Evolutionary conservation across 2,113 vertebrate species (phyloP).

Genomic region (Cygnus atratus): DNA sequence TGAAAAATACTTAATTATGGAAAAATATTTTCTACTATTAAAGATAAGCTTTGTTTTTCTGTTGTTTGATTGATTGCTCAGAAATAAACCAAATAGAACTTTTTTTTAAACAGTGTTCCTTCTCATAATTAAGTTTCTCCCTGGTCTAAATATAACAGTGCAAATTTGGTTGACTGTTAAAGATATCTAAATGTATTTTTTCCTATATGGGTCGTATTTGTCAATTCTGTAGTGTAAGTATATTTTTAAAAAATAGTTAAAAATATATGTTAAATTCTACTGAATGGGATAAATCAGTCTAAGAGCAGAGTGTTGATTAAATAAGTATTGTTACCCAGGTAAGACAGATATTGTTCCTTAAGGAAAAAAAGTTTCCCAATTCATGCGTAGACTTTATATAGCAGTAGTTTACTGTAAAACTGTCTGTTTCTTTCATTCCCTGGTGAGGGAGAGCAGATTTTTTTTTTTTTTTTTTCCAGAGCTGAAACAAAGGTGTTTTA

Average conservation of each 20-base stretch:
- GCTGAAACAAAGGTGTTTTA: neutral
- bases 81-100: neutral
- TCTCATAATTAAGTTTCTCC: neutral
- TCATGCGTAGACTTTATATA: neutral
- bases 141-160: neutral
- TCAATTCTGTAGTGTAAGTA: neutral
- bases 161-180: neutral
- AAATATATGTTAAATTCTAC: neutral
- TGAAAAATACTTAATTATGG: neutral
- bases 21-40: neutral
- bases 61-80: neutral
- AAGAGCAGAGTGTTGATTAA: neutral
- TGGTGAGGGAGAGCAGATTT: neutral
- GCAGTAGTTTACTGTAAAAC: neutral
- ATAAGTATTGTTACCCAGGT: neutral
- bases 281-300: neutral
- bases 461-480: neutral
- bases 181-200: neutral
- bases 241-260: neutral
- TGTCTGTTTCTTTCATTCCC: neutral
- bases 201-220: neutral
- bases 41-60: neutral
- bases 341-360: neutral
- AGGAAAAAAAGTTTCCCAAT: neutral
- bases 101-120: neutral